phyloP scores from a whole-genome alignment of 2,888 invertebrate species.

The Biston betularia region DNA sequence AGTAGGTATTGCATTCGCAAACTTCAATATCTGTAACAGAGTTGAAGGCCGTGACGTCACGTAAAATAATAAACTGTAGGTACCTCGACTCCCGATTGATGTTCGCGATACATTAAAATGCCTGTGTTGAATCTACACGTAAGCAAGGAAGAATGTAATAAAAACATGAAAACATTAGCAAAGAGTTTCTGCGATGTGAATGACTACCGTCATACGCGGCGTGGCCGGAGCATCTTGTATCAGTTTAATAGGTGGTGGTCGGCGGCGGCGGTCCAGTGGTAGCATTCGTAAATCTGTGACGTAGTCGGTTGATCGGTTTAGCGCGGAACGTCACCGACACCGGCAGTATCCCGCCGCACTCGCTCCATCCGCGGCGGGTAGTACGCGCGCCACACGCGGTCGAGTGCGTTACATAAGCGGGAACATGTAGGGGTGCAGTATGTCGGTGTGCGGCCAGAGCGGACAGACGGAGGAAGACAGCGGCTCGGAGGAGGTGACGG shows the following conservation, averaged over 20 bases:
- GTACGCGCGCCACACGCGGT: conserved; percentile 63
- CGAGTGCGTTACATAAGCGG: conserved; percentile 41
- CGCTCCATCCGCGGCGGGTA: conserved; percentile 66
- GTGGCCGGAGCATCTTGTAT: conserved; percentile 56
- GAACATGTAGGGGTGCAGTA: conserved; percentile 63
- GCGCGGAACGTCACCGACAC: conserved; percentile 52
- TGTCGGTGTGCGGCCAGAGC: conserved; percentile 75
- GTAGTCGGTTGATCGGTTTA: conserved; percentile 74
- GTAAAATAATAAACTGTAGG: conserved; percentile 20
- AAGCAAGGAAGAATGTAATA: conserved; percentile 39
- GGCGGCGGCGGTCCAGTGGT: conserved; percentile 34
- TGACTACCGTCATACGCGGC: conserved; percentile 46
- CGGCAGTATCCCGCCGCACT: conserved; percentile 45
- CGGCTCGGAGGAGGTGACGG: conserved; percentile 64
- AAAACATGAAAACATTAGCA: conserved; percentile 51
- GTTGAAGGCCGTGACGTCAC: conserved; percentile 5
- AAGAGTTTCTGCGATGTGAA: conserved; percentile 52
- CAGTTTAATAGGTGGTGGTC: conserved; percentile 56
- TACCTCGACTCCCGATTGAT: conserved; percentile 26
- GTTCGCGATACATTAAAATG: conserved; percentile 29
- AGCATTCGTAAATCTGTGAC: conserved; percentile 74
- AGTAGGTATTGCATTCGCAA: not conserved
- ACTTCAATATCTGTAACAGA: conserved; percentile 1
- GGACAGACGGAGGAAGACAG: conserved; percentile 69
- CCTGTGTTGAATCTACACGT: conserved; percentile 22